phyloP scores from a whole-genome alignment of 2,888 invertebrate species.

The Agriopis aurantiaria region DNA sequence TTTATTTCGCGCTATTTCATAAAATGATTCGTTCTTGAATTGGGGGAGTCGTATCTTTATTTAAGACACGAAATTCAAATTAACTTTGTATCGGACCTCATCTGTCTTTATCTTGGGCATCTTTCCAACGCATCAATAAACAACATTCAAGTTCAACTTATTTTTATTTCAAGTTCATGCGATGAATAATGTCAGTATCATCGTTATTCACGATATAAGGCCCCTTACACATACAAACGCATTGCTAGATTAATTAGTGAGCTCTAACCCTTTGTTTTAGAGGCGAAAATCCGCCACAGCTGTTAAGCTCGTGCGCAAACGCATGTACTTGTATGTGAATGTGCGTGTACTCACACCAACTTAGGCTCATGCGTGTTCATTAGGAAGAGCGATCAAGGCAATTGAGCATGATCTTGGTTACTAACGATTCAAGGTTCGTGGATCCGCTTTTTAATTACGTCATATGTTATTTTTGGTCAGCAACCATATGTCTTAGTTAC shows the following conservation, averaged over 20 bases:
- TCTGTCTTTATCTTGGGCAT: conserved; percentile 37
- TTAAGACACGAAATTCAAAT: conserved; percentile 30
- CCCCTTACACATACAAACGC: conserved; percentile 25
- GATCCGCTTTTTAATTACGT: conserved; percentile 66
- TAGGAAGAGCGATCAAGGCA: conserved; percentile 60
- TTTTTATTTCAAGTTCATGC: conserved; percentile 56
- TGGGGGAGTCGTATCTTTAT: conserved; percentile 22
- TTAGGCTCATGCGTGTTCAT: conserved; percentile 51
- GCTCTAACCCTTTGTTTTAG: conserved; percentile 33
- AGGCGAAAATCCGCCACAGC: conserved; percentile 23
- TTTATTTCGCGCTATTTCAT: conserved; percentile 18
- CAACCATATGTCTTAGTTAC: conserved; percentile 58
- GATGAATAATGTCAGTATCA: conserved; percentile 58
- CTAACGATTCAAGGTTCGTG: conserved; percentile 72
- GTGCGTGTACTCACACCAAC: conserved; percentile 41
- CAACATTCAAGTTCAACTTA: conserved; percentile 45
- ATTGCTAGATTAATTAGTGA: conserved; percentile 14
- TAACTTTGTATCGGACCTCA: conserved; percentile 33
- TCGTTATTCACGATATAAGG: conserved; percentile 48
- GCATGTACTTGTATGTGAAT: conserved; percentile 33
- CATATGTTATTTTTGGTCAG: conserved; percentile 65
- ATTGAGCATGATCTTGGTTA: conserved; percentile 51
- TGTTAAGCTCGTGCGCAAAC: conserved; percentile 24
- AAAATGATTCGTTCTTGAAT: conserved; percentile 28
- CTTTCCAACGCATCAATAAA: conserved; percentile 41